phyloP scores from a whole-genome alignment of 1,140 invertebrate species.

The Hycleus phaleratus region DNA sequence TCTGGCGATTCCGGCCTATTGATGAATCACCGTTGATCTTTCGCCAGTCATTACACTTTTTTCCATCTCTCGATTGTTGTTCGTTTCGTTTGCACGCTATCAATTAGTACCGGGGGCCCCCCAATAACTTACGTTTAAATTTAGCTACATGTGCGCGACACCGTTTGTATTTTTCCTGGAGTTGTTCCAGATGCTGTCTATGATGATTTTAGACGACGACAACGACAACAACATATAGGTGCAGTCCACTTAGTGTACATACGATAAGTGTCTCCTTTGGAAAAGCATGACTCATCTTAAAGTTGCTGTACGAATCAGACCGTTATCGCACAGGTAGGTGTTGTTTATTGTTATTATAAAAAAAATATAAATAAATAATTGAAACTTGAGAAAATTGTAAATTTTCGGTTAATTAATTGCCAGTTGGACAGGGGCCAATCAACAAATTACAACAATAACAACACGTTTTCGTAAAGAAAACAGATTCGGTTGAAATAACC shows the following conservation, averaged over 20 bases:
- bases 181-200: conserved; percentile 5
- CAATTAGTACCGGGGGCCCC: no score
- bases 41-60: no score
- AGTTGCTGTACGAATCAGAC: conserved; percentile 49
- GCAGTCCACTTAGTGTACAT: conserved; percentile 1
- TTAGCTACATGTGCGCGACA: conserved; percentile 7
- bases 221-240: no score
- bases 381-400: neutral
- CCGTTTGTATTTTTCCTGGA: conserved; percentile 1
- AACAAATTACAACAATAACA: neutral
- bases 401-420: neutral
- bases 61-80: neutral
- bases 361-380: neutral
- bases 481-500: neutral
- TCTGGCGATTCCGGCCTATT: no score
- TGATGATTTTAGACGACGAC: neutral
- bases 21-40: no score
- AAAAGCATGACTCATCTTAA: conserved; percentile 47
- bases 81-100: neutral
- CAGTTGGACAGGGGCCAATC: neutral
- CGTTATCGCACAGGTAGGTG: conserved; percentile 47
- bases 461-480: conserved; percentile 5
- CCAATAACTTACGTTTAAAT: neutral
- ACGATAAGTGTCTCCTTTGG: neutral
- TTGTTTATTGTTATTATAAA: no score